These are phyloP conservation scores for Rambutsinella grinnellia DNA, from an alignment of 2,888 invertebrate species.

Conservation along the genomic window DNA sequence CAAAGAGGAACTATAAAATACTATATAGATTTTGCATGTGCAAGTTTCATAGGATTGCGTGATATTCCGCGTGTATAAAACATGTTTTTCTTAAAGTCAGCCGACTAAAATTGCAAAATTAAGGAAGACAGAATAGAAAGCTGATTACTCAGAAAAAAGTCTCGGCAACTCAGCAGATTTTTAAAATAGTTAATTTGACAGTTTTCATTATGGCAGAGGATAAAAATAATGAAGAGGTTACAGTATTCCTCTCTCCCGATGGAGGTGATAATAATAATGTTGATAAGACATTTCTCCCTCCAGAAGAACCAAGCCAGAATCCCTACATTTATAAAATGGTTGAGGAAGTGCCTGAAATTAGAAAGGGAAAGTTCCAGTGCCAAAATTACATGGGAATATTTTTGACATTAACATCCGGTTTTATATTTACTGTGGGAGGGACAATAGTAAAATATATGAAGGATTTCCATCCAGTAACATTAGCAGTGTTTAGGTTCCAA, in stretches of 20 bases:
- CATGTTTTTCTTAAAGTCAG: too few relatives aligned
- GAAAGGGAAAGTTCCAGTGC: background rate
- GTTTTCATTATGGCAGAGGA: constrained; percentile 10
- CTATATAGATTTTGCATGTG: too few relatives aligned
- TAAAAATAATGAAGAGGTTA: constrained; percentile 8
- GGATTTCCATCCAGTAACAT: constrained; percentile 55
- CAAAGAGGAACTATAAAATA: too few relatives aligned
- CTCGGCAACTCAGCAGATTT: too few relatives aligned
- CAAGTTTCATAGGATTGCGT: too few relatives aligned
- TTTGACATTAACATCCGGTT: constrained; percentile 41
- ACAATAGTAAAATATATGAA: constrained; percentile 56
- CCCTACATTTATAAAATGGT: constrained; percentile 24
- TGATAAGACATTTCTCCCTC: constrained; percentile 10
- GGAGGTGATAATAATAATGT: too few relatives aligned
- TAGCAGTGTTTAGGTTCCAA: constrained; percentile 56
- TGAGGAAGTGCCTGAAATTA: constrained; percentile 9
- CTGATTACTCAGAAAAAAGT: too few relatives aligned
- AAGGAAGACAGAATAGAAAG: too few relatives aligned
- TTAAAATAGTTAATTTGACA: too few relatives aligned
- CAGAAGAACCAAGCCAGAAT: constrained; percentile 2
- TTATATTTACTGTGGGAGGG: constrained; percentile 51
- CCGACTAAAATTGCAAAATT: too few relatives aligned
- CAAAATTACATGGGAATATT: constrained; percentile 40
- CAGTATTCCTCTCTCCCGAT: too few relatives aligned
- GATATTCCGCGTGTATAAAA: too few relatives aligned